Evolutionary conservation across 2,888 invertebrate genomes (phyloP), one percentile per base, ranked within the genome.

Genomic region (Acleris emargana): DNA sequence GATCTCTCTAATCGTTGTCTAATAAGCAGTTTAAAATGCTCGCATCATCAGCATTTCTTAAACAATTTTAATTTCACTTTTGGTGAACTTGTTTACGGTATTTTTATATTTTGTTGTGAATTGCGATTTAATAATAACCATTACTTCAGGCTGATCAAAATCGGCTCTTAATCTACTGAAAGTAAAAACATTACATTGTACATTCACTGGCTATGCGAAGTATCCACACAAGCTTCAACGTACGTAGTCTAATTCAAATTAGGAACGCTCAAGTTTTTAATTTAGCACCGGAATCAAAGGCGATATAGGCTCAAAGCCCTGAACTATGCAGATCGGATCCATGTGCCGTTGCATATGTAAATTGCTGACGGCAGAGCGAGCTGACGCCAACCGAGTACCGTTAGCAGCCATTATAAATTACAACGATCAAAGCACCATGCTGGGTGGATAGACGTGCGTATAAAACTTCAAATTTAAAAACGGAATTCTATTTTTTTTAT

Each of bases 311-410:
- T 32, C 32, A 25, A 54, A 45, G 25, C 47, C 58, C 47, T 32
- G 57, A 58, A 58, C 58, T 58, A 49, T 57, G 57, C 25, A 43
- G 57, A 57, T 57, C n/a, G 22, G 67, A 43, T 64, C 45, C 45
- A 47, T 64, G 67, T 60, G 54, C 67, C 67, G 70, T 64, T 68
- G 64, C 59, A 58, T 68, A 70, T 70, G 68, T 53, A 68, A 70
- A 68, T 70, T 22, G 55, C 18, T 57, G 58, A 62, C 58, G 67
- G 71, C 45, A 57, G 55, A 57, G 55, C 55, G 25, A 45, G 25
- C 43, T 59, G 64, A 60, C 66, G 60, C 66, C 16, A 28, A 58
- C 22, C 55, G 55, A 22, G 51, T 45, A 66, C 66, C 66, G 66
- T 66, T 66, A 66, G 22, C 17, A 58, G 54, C 43, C 55, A 66